Base-by-base conservation (phyloP, 1,140 invertebrate genomes). In the Lepidurus apus region DNA sequence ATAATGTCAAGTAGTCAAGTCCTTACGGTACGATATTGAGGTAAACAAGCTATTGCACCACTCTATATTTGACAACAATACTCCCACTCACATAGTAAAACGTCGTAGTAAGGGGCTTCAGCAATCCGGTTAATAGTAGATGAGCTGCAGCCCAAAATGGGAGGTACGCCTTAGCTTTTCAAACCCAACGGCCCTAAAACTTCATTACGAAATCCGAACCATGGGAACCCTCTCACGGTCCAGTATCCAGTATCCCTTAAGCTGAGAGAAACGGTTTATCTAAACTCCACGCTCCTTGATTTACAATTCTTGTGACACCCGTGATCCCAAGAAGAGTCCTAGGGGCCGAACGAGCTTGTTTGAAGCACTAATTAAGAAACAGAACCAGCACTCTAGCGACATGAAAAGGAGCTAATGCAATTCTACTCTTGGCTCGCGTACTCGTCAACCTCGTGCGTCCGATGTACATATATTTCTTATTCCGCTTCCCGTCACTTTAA, bases 341-440 rank as follows among this genome's bases (percentile, higher is more conserved):
- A 34, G 4, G 34, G 34, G 34, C 34, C 34, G 4, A 34, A 2
- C 2, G 34, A 34, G 34, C 34, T 34, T 34, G 34, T 34, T 34
- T 34, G 34, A 3, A 34, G 34, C 34, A 34, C 34, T 34, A 34
- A 34, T 47, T 17, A 47, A 47, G 45, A 47, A 11, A 10, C 45
- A 47, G 45, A 17, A 47, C 10, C 5, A 47, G 10, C 17, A 47
- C 45, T 11, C 7, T 2, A 11, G 45, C 45, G 45, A 13, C 21
- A n/a, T 65, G 13, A 65, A 65, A 65, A 65, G 53, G 21, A n/a
- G 53, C n/a, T 65, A 65, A 65, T 65, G 53, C 17, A 65, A 65
- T 17, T 65, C 9, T 9, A 65, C 53, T 7, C 53, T 34, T 13
- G 53, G 53, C 1, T n/a, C 53, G 9, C 53, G 53, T 65, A 21